phyloP scores from a whole-genome alignment of 2,888 invertebrate species.

The Leistus spinibarbis region DNA sequence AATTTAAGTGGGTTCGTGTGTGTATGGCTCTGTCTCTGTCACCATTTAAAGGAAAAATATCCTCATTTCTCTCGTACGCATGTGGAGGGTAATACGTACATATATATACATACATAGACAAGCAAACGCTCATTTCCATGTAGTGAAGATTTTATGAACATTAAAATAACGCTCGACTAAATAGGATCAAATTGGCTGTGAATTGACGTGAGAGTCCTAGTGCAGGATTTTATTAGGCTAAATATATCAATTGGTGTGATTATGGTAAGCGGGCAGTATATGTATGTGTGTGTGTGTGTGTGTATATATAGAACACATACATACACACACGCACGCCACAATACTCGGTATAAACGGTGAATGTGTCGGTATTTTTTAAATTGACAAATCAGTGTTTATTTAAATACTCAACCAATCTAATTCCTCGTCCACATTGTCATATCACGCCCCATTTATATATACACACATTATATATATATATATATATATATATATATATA shows the following conservation, averaged over 20 bases:
- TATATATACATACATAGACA: neutral
- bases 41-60: neutral
- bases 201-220: conserved; percentile 35
- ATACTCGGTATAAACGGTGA: neutral
- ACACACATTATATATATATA: too few relatives aligned
- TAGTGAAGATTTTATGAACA: conserved; percentile 34
- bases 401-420: neutral
- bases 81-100: neutral
- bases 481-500: too few relatives aligned
- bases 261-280: conserved; percentile 16
- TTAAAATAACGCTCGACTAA: conserved; percentile 35
- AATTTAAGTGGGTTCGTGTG: neutral
- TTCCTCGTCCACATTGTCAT: neutral
- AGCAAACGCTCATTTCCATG: conserved; percentile 26
- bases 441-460: too few relatives aligned
- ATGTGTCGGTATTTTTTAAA: neutral
- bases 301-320: neutral
- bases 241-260: conserved; percentile 40
- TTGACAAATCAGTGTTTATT: neutral
- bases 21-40: neutral
- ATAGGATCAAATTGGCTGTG: conserved; percentile 38
- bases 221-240: conserved; percentile 39
- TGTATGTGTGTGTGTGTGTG: neutral
- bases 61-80: neutral
- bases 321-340: neutral